Evolutionary conservation across 2,888 invertebrate species (phyloP), one percentile per base, ranked within the genome.

Genomic region (Caradrina clavipalpis): DNA sequence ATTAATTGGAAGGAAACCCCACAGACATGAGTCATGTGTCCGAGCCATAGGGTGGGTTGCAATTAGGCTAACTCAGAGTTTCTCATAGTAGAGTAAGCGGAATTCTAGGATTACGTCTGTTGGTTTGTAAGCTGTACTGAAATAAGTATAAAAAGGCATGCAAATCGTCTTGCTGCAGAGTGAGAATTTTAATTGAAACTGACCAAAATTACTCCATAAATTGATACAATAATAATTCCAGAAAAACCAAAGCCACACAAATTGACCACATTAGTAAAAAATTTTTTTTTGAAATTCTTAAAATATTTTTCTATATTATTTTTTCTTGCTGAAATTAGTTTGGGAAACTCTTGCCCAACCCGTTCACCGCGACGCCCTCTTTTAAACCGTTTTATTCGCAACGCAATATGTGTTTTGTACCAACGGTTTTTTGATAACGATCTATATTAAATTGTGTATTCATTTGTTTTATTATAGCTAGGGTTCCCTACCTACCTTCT

Each of bases 401-500:
- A 68, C 19, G 78, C 78, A 59, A 68, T 56, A 54, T 76, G 26
- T 49, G 42, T 65, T 79, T 66, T 76, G n/a, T 79, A 79, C 50
- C 58, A 80, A 70, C 76, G 59, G 59, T 51, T 80, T 80, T 79
- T 66, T 80, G 65, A 78, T 80, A 80, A 19, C 15, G 39, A 76
- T 78, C 80, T 21, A 7, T 64, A 21, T n/a, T n/a, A n/a, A n/a
- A 47, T 53, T 49, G 3, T 15, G 35, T 47, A 50, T 5, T 39
- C 42, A 35, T 57, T 63, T 68, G 35, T 55, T 54, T 70, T 58
- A 45, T 26, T 54, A 42, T 21, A 35, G 35, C 8, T 35, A 35
- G 35, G 35, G 35, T 35, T 31, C 5, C 31, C 6, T 35, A 35
- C 35, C 35, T 35, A 35, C 35, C 35, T 35, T 8, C 35, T 35